Conservation (phyloP, 2,888 invertebrate genomes). For the Mechanitis messenoides region DNA sequence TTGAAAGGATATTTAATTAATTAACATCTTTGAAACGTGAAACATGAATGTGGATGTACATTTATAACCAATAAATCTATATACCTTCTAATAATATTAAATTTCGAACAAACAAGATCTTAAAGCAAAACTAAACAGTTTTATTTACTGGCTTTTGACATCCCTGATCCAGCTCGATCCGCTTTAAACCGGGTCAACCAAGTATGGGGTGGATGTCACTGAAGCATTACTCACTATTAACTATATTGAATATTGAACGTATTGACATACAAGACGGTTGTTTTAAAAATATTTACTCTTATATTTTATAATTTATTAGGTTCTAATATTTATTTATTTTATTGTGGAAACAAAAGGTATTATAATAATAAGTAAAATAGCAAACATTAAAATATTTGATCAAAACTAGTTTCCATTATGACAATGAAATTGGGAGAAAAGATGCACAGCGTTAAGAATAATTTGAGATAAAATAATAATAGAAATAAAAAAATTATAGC, state of each 20-base stretch:
- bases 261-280: conserved; percentile 11
- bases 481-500: too few species aligned
- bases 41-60: not conserved
- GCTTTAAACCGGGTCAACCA: conserved; percentile 32
- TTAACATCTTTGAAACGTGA: not conserved
- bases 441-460: too few species aligned
- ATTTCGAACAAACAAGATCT: too few species aligned
- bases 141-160: conserved; percentile 28
- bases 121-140: not conserved
- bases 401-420: too few species aligned
- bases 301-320: not conserved
- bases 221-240: conserved; percentile 33
- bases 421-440: too few species aligned
- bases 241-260: conserved; percentile 23
- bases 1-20: not conserved
- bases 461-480: too few species aligned
- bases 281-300: conserved; percentile 8
- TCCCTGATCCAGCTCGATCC: conserved; percentile 32
- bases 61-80: too few species aligned
- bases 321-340: too few species aligned
- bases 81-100: too few species aligned
- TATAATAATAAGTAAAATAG: too few species aligned
- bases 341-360: too few species aligned
- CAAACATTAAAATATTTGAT: too few species aligned
- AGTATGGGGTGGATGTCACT: conserved; percentile 29